Base-by-base conservation (phyloP, 2,113 vertebrate genomes). In the Corydoras sp. region DNA sequence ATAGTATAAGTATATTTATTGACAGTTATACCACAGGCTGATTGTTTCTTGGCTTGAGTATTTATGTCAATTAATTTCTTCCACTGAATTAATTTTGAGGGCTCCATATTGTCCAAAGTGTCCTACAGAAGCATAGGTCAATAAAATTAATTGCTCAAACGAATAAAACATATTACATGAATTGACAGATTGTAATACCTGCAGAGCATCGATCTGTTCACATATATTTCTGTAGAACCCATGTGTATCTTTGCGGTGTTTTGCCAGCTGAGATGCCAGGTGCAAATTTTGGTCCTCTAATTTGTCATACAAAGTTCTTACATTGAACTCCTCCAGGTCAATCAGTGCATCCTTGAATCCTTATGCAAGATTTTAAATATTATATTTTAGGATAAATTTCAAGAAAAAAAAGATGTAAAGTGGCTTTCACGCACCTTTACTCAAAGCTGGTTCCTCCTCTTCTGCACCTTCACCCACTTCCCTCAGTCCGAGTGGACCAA, bases 281-380 rank as follows among this genome's bases (percentile, higher is more conserved):
- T 96, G 93, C 11, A 99, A 76, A 15, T 88, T 96, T 83, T 98
- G 95, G 71, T 98, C 96, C 75, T 99, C 93, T 3, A 98, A 89
- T 82, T 99, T 98, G 80, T 97, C 92, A 0, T 92, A 97, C 29
- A 98, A 84, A 0, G 94, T 99, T 11, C 85, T 90, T 5, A 97
- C 87, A 3, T 92, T 95, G 83, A 97, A 95, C 76, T 95, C 92
- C 83, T 98, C 93, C 77, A 98, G 85, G 14, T 90, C 82, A 72
- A 75, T 74, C 12, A 58, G 30, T 0, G 70, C 3, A 0, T 15
- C 72, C 2, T 2, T 55, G 5, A 72, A 54, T 1, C 81, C 93
- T 95, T 81, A 8, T 80, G 83, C 30, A 43, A 24, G 18, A 8
- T 43, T 43, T 43, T 43, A 43, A 43, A 43, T 43, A 43, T 43